A percentile compares a stretch with the other conserved stretches of the same genome.
These are phyloP conservation scores for Yoshiicerus persimilis DNA, from an alignment of 1,140 invertebrate species.

Conservation along the genomic window DNA sequence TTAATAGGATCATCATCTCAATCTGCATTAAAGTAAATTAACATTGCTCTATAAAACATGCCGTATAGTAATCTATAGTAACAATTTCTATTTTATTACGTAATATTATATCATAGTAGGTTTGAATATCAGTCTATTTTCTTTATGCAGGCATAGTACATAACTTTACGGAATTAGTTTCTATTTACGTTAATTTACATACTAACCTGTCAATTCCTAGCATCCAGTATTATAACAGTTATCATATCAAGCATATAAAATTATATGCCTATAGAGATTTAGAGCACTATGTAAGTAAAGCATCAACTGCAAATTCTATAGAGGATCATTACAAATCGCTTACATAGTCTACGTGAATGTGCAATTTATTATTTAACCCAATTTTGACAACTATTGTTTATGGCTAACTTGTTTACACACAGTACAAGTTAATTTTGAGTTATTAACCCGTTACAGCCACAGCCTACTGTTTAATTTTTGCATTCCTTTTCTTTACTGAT, in stretches of 20 bases:
- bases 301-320: no score
- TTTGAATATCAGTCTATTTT: constrained; percentile 19
- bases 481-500: no score
- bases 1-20: neutral
- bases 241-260: neutral
- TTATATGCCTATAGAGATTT: neutral
- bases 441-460: no score
- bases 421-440: no score
- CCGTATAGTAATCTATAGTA: neutral
- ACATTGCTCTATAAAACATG: neutral
- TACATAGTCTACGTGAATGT: neutral
- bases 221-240: neutral
- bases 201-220: neutral
- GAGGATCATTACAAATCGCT: neutral
- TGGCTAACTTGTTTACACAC: no score
- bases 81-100: neutral
- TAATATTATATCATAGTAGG: neutral
- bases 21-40: neutral
- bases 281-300: neutral
- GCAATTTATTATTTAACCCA: neutral
- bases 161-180: neutral
- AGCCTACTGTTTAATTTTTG: no score
- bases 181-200: neutral
- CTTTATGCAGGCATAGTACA: neutral
- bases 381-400: no score